Evolutionary conservation across 2,888 invertebrate species (phyloP).

Genomic region (Alloscopus bannaensis): DNA sequence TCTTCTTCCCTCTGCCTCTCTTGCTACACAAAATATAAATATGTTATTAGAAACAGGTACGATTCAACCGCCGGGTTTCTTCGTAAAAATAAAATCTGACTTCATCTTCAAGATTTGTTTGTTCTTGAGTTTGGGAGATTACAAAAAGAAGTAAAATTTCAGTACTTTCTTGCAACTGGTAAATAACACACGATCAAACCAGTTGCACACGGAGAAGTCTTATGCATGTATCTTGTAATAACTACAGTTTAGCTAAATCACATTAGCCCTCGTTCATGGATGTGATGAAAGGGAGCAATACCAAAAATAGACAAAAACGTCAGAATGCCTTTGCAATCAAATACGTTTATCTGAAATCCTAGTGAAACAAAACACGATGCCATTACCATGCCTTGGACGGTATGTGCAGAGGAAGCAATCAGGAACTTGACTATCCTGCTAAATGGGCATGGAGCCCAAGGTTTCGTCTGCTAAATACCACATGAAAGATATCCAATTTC

Average conservation of each 20-base stretch:
- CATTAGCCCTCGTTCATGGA: no score
- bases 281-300: not conserved
- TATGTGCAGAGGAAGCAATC: conserved; percentile 34
- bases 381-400: conserved; percentile 52
- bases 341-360: conserved; percentile 25
- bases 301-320: not conserved
- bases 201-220: no score
- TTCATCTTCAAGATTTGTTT: no score
- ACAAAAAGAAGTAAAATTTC: no score
- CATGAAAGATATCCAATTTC: conserved; percentile 43
- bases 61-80: no score
- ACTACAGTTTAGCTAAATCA: no score
- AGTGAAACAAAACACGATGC: conserved; percentile 43
- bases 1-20: conserved; percentile 84
- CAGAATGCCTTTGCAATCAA: not conserved
- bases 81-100: no score
- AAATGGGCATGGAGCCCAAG: conserved; percentile 36
- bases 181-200: no score
- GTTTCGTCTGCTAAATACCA: conserved; percentile 46
- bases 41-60: no score
- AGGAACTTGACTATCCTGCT: conserved; percentile 52
- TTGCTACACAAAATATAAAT: conserved; percentile 79
- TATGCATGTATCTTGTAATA: no score
- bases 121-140: no score
- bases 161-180: no score